These are phyloP conservation scores for Drosophila niveifrons DNA, from an alignment of 2,888 invertebrate genomes.

Conservation along the genomic window DNA sequence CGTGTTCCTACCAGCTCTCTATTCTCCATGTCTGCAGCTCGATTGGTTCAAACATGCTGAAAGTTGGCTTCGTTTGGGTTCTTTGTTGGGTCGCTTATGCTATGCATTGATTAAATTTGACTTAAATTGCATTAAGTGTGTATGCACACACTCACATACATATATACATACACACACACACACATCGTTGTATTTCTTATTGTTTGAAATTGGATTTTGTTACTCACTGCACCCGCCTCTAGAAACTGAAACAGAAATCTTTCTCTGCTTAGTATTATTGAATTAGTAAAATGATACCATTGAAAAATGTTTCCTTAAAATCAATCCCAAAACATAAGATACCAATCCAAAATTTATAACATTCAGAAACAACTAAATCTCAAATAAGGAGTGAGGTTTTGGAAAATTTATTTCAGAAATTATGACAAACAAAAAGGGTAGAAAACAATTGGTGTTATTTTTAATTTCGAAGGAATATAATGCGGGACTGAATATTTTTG, in stretches of 20 bases:
- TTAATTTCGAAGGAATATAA: too few species aligned
- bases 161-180: conserved; percentile 4
- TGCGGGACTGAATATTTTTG: too few species aligned
- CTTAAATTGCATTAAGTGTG: conserved; percentile 75
- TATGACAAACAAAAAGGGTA: too few species aligned
- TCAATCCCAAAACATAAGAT: too few species aligned
- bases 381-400: too few species aligned
- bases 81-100: conserved; percentile 57
- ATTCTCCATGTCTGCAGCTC: conserved; percentile 49
- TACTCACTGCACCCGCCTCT: conserved; percentile 20
- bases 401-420: too few species aligned
- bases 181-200: conserved; percentile 52
- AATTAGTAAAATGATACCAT: too few species aligned
- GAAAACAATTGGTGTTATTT: too few species aligned
- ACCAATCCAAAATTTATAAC: too few species aligned
- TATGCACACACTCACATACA: conserved; percentile 30
- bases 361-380: too few species aligned
- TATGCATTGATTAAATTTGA: conserved; percentile 79
- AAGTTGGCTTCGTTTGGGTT: conserved; percentile 55
- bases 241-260: conserved; percentile 2
- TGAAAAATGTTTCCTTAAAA: too few species aligned
- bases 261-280: too few species aligned
- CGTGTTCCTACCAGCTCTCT: background rate
- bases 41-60: conserved; percentile 65
- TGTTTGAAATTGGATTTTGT: conserved; percentile 69